Evolutionary conservation across 2,888 invertebrate genomes (phyloP), one percentile per base, ranked within the genome.

Genomic region (Litoditis marina): DNA sequence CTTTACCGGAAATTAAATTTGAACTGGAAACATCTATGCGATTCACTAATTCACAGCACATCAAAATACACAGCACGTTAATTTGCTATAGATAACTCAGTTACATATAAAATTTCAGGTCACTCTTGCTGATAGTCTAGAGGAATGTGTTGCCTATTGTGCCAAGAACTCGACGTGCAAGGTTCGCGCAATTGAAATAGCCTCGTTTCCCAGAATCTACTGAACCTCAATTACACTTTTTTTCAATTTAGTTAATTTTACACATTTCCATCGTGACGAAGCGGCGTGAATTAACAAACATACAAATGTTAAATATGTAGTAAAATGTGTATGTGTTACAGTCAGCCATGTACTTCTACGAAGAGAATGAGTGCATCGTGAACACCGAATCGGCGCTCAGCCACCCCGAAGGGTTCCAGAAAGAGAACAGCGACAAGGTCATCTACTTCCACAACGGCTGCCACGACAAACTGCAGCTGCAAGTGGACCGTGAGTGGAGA

Each of bases 331-430:
- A n/a, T n/a, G n/a, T 2, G 11, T 27, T 62, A 62, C 56, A 81
- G 78, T 83, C 82, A 0, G 82, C 80, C 6, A 79, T 83, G 78
- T 82, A 76, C 71, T 82, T 81, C 72, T 78, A 82, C 58, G 80
- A 83, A 60, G 82, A 80, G 57, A 81, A 78, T 11, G 82, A 82
- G 59, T 82, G 82, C 66, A 82, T 82, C 62, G 76, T 82, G 13
- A 82, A 82, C 61, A 72, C 68, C 22, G 82, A 81, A 64, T 77
- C 79, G 2, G 81, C 78, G 16, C 52, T 72, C 11, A 66, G 74
- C 7, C 67, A 69, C 31, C 75, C 78, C 7, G 62, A 63, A 34
- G 64, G 63, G 5, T 73, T 71, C 47, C 60, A 66, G 22, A 69
- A 71, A 34, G 44, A 73, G 52, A 64, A 72, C 19, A 66, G 58